Evolutionary conservation across 2,113 vertebrate genomes (phyloP).

Genomic region (Chamaetylas fuelleborni): DNA sequence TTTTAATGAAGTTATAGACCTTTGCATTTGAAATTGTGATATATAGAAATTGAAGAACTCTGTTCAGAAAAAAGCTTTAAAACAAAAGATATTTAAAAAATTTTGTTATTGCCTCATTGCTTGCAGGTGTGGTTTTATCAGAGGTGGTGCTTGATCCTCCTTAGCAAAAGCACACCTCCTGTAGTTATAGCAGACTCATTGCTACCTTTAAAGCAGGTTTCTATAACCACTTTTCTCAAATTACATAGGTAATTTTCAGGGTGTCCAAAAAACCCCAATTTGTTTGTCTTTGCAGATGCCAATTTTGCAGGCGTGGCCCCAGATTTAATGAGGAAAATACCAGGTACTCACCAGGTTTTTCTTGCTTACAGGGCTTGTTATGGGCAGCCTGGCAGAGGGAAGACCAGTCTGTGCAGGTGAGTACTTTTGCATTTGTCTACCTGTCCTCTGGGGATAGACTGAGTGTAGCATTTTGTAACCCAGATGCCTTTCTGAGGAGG

Average conservation of each 20-base stretch:
- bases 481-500: not conserved
- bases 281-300: fast-evolving
- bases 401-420: not conserved
- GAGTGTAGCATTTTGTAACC: fast-evolving
- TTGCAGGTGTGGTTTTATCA: not conserved
- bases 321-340: not conserved
- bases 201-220: not conserved
- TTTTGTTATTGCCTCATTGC: not conserved
- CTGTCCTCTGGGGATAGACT: not conserved
- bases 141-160: not conserved
- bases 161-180: not conserved
- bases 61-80: not conserved
- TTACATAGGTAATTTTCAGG: not conserved
- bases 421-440: not conserved
- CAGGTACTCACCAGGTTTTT: not conserved
- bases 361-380: not conserved
- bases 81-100: not conserved
- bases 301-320: fast-evolving
- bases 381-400: fast-evolving
- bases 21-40: not conserved
- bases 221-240: not conserved
- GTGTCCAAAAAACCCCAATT: fast-evolving
- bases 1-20: not conserved
- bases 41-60: not conserved
- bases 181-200: not conserved